Percentiles rank a stretch among this genome's conserved stretches.
These are phyloP conservation scores for Hofmannophila pseudospretella DNA, from an alignment of 2,888 invertebrate species.

Conservation along the genomic window DNA sequence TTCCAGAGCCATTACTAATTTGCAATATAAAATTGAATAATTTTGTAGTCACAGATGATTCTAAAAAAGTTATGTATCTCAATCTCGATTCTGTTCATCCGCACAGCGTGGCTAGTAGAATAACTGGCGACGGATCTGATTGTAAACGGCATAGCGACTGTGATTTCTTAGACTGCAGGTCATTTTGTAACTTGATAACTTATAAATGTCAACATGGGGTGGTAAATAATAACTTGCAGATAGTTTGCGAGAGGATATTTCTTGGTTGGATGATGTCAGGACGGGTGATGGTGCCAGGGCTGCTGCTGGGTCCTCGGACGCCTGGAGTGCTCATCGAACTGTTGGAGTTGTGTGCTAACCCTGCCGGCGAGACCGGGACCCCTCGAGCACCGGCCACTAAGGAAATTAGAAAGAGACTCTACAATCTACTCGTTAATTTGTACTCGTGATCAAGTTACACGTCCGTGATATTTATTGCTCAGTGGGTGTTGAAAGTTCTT, in stretches of 20 bases:
- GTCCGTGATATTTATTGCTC: conserved; percentile 8
- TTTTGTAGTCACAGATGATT: conserved; percentile 77
- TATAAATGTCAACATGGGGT: conserved; percentile 75
- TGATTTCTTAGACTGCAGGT: conserved; percentile 82
- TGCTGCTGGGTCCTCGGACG: conserved; percentile 78
- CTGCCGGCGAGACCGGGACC: conserved; percentile 56
- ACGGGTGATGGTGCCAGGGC: conserved; percentile 78
- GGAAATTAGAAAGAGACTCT: conserved; percentile 66
- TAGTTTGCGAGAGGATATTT: conserved; percentile 81
- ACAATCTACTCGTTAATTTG: conserved; percentile 67
- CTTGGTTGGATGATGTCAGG: conserved; percentile 81
- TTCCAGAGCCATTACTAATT: conserved; percentile 79
- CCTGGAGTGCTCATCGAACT: conserved; percentile 76
- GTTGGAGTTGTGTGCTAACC: conserved; percentile 79
- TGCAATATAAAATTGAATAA: conserved; percentile 84
- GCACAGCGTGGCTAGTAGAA: conserved; percentile 63
- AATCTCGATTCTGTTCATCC: conserved; percentile 81
- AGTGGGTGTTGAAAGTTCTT: background rate
- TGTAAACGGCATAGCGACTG: conserved; percentile 81
- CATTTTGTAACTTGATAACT: conserved; percentile 72
- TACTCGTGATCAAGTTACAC: conserved; percentile 11
- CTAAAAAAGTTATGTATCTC: conserved; percentile 77
- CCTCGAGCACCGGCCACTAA: conserved; percentile 65
- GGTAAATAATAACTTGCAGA: conserved; percentile 82
- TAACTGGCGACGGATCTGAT: conserved; percentile 56